phyloP scores from a whole-genome alignment of 2,797 vertebrate genomes.

The Alectoris magna region DNA sequence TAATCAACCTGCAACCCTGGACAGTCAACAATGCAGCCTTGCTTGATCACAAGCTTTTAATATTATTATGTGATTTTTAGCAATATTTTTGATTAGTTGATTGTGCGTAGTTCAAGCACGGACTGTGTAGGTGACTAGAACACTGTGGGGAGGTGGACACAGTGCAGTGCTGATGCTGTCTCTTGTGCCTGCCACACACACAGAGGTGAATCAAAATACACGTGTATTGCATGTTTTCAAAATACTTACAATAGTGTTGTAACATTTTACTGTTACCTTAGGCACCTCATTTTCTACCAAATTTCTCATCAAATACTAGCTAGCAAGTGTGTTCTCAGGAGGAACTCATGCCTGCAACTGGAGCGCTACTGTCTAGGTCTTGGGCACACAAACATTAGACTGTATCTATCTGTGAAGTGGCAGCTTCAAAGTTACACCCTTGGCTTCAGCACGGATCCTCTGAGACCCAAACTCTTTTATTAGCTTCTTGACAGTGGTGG shows the following conservation, averaged over 20 bases:
- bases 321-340: background rate
- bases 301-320: background rate
- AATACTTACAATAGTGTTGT: background rate
- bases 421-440: background rate
- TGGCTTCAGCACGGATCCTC: background rate
- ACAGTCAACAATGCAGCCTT: no score
- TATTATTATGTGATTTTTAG: no score
- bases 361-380: background rate
- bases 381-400: background rate
- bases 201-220: no score
- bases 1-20: no score
- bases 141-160: no score
- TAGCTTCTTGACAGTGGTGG: slow-evolving; percentile 45
- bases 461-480: slow-evolving; percentile 21
- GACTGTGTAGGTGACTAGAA: no score
- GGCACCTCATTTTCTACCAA: background rate
- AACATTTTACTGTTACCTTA: background rate
- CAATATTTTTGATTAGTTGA: no score
- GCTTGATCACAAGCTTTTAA: no score
- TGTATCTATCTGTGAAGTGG: background rate
- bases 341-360: background rate
- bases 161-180: no score
- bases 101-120: no score
- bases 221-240: background rate
- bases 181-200: no score